Conservation (phyloP, 2,113 vertebrate genomes). For the Solea senegalensis region DNA sequence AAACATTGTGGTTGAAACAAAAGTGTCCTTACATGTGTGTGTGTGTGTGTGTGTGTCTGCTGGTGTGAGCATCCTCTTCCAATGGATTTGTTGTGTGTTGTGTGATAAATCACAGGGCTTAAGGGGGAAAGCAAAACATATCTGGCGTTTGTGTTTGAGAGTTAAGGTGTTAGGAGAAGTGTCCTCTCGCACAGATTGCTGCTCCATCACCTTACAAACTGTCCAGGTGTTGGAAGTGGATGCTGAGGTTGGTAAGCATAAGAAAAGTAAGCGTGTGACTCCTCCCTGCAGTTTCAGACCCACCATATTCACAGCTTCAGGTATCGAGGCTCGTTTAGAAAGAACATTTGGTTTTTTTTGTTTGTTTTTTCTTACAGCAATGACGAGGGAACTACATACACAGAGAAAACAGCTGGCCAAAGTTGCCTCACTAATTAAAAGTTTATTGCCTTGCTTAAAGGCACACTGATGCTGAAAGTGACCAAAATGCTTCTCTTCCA, state of each 20-base stretch:
- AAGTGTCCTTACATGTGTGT: too few species aligned
- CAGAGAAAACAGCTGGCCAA: conserved; percentile 35
- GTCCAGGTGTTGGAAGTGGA: neutral
- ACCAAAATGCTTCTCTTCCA: neutral
- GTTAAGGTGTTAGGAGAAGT: conserved; percentile 14
- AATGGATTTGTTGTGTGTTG: conserved; percentile 23
- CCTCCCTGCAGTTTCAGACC: neutral
- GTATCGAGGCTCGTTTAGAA: conserved; percentile 16
- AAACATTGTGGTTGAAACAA: neutral
- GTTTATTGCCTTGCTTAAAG: conserved; percentile 53
- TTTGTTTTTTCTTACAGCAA: conserved; percentile 17
- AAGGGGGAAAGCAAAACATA: neutral
- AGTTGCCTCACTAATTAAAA: conserved; percentile 44
- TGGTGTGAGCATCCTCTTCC: neutral
- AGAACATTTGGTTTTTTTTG: conserved; percentile 1
- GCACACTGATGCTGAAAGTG: conserved; percentile 32
- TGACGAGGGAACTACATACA: conserved; percentile 20
- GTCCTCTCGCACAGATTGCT: neutral
- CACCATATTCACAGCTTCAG: neutral
- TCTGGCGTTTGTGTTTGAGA: conserved; percentile 13
- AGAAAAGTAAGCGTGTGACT: neutral
- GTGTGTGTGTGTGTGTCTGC: neutral
- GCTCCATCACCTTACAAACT: neutral
- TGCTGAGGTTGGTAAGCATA: neutral
- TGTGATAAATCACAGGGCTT: conserved; percentile 13